These are phyloP conservation scores for Coptodon bakossiorum DNA, from an alignment of 2,113 vertebrate genomes.

Conservation along the genomic window DNA sequence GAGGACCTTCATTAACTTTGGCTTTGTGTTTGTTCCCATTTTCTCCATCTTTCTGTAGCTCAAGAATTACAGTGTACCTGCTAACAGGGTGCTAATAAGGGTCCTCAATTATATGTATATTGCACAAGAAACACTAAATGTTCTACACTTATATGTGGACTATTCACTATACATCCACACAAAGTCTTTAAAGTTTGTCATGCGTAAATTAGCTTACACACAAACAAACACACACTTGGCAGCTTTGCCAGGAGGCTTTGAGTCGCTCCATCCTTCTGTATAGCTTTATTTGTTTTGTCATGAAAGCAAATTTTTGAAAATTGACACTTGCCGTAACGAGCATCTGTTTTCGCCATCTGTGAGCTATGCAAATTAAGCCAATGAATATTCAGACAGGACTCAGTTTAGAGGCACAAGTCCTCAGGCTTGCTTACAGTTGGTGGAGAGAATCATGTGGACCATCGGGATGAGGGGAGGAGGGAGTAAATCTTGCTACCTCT, in stretches of 20 bases:
- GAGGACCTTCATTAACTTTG: not conserved
- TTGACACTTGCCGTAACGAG: conserved; percentile 64
- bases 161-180: not conserved
- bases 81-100: not conserved
- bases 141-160: not conserved
- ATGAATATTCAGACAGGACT: conserved; percentile 75
- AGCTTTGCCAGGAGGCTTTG: conserved; percentile 50
- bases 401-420: conserved; percentile 62
- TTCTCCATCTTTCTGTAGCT: not conserved
- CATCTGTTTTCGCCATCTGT: conserved; percentile 75
- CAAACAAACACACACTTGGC: not conserved
- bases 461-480: conserved; percentile 2
- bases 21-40: not conserved
- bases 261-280: conserved; percentile 58
- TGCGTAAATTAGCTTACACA: not conserved
- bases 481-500: conserved; percentile 52
- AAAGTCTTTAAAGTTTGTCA: conserved; percentile 26
- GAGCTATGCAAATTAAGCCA: conserved; percentile 65
- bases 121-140: not conserved
- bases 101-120: not conserved
- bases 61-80: not conserved
- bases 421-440: conserved; percentile 58
- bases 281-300: conserved; percentile 76
- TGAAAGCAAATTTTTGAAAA: conserved; percentile 71
- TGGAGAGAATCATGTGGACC: conserved; percentile 31